These are phyloP conservation scores for Saimiri boliviensis DNA, from an alignment of 2,113 vertebrate genomes.

Conservation along the genomic window DNA sequence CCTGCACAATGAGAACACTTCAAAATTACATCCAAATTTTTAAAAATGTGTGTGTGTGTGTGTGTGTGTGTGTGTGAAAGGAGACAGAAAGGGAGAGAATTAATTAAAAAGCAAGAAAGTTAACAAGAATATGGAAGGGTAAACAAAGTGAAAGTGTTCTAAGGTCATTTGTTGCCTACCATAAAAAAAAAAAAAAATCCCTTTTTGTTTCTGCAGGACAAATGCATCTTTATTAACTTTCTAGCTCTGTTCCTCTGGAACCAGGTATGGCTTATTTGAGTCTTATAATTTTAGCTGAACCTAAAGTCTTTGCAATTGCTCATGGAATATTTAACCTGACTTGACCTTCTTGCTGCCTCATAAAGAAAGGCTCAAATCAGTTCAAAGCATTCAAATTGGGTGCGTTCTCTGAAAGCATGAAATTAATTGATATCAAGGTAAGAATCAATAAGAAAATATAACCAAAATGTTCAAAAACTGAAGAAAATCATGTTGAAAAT, in stretches of 20 bases:
- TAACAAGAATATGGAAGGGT: background rate
- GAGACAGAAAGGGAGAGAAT: background rate
- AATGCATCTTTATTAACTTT: background rate
- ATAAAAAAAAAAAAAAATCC: background rate
- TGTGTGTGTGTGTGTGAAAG: background rate
- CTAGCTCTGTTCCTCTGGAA: background rate
- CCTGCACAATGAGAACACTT: too few relatives aligned
- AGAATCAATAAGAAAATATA: background rate
- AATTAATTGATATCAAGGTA: background rate
- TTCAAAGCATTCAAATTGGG: background rate
- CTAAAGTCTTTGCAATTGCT: background rate
- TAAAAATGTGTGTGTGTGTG: background rate
- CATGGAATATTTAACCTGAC: background rate
- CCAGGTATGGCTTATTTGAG: background rate
- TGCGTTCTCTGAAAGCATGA: background rate
- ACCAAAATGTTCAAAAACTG: background rate
- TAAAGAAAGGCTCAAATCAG: background rate
- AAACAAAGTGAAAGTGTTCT: background rate
- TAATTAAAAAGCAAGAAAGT: background rate
- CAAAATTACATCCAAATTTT: too few relatives aligned
- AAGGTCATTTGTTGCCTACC: background rate
- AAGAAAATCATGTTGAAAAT: background rate
- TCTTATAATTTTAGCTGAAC: background rate
- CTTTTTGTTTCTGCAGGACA: background rate
- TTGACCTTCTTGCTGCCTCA: background rate